phyloP scores from a whole-genome alignment of 2,113 vertebrate genomes.

The Meles meles region DNA sequence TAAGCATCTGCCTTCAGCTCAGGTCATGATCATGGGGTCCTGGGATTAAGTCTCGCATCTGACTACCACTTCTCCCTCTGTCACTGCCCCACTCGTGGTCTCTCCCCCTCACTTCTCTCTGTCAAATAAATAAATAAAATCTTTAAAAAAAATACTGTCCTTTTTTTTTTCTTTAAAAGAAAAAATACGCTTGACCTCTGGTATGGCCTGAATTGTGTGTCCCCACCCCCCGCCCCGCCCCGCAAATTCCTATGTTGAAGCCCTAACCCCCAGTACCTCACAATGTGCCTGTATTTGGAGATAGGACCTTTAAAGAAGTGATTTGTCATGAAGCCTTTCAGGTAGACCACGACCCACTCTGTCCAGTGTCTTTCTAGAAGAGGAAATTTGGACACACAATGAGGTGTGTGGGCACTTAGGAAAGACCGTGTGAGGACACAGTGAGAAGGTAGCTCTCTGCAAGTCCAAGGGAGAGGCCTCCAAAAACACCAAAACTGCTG shows the following conservation, averaged over 20 bases:
- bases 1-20: neutral
- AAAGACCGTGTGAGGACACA: accelerated
- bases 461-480: neutral
- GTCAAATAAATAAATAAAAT: neutral
- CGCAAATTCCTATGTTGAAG: neutral
- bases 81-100: neutral
- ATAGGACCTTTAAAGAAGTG: neutral
- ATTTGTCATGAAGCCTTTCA: neutral
- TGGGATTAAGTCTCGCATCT: neutral
- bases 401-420: neutral
- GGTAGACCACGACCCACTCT: neutral
- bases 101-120: neutral
- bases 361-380: too few species aligned
- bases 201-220: neutral
- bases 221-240: accelerated
- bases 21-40: neutral
- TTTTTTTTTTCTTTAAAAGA: neutral
- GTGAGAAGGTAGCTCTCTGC: neutral
- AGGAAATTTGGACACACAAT: neutral
- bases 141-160: neutral
- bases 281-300: neutral
- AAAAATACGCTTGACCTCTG: neutral
- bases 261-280: neutral
- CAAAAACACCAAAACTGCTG: neutral
- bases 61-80: neutral